Conservation (phyloP, 2,113 vertebrate genomes). For the Dromaius novaehollandiae region DNA sequence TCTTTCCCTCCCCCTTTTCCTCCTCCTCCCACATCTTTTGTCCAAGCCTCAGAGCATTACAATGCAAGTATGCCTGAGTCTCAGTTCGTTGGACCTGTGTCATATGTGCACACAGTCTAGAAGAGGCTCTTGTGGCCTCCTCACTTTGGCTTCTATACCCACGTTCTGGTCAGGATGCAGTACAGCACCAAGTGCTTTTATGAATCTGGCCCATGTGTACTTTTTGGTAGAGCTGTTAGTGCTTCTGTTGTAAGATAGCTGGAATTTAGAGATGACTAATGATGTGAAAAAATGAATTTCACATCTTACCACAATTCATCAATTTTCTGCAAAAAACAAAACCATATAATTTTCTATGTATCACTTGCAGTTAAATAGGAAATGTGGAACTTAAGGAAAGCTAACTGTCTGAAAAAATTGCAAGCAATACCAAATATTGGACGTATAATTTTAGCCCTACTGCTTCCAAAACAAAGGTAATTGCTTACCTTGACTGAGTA, state of each 20-base stretch:
- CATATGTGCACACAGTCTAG: neutral
- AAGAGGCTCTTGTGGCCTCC: accelerated
- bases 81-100: neutral
- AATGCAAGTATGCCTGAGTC: neutral
- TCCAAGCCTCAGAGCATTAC: neutral
- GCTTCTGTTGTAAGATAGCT: neutral
- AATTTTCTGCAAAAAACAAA: neutral
- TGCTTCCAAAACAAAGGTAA: neutral
- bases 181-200: neutral
- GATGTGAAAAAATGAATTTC: neutral
- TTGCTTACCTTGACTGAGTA: neutral
- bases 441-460: neutral
- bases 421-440: neutral
- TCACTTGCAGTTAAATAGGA: neutral
- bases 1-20: neutral
- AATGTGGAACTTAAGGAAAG: neutral
- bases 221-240: neutral
- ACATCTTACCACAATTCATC: neutral
- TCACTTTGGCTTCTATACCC: neutral
- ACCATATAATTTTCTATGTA: neutral
- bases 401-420: neutral
- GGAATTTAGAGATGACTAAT: neutral
- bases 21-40: neutral
- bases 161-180: neutral
- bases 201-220: neutral